Conservation (phyloP, 2,888 invertebrate genomes). For the Andrena chrysosceles region DNA sequence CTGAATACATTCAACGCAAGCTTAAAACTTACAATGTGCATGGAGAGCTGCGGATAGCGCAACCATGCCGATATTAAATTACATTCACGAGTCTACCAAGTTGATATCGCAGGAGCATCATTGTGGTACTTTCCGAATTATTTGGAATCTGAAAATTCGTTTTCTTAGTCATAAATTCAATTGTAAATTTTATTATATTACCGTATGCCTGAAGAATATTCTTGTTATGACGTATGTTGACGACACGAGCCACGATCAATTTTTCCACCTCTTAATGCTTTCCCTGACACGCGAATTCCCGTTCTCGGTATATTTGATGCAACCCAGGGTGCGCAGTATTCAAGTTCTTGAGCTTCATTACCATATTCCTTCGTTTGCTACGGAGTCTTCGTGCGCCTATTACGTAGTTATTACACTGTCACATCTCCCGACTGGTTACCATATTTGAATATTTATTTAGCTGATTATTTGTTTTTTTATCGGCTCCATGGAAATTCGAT, state of each 20-base stretch:
- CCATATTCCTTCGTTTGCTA: slow-evolving; percentile 66
- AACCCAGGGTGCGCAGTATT: slow-evolving; percentile 55
- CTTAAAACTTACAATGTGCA: neutral
- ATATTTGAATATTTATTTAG: slow-evolving; percentile 70
- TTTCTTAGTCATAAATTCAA: neutral
- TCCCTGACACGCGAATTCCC: slow-evolving; percentile 35
- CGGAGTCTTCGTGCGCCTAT: slow-evolving; percentile 61
- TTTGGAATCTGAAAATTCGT: neutral
- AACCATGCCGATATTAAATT: neutral
- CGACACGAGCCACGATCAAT: slow-evolving; percentile 41
- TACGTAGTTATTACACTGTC: slow-evolving; percentile 68
- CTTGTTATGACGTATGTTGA: slow-evolving; percentile 6
- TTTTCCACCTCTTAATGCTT: slow-evolving; percentile 41
- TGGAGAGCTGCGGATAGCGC: no score
- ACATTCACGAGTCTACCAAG: neutral
- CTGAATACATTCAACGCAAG: neutral
- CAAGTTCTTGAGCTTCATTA: slow-evolving; percentile 63
- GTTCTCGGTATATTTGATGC: slow-evolving; percentile 48
- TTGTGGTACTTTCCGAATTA: neutral
- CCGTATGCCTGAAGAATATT: neutral
- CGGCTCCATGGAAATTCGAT: slow-evolving; percentile 66
- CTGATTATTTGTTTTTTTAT: slow-evolving; percentile 67
- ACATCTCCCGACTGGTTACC: slow-evolving; percentile 65
- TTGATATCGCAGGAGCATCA: neutral
- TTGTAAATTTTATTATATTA: neutral